phyloP scores from a whole-genome alignment of 2,113 vertebrate species.

The Cavia porcellus region DNA sequence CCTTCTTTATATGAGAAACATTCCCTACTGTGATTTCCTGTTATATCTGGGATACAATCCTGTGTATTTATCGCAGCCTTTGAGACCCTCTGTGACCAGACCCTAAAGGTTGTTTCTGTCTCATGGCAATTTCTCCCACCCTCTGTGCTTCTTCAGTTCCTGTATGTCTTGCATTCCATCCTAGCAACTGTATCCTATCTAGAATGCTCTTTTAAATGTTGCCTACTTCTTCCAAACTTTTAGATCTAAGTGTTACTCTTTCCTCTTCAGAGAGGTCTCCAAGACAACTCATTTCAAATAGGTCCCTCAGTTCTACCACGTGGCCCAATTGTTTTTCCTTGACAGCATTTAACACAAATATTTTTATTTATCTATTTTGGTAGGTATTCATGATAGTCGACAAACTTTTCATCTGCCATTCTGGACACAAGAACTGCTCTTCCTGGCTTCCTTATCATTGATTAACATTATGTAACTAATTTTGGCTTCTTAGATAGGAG shows the following conservation, averaged over 20 bases:
- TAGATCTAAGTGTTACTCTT: background rate
- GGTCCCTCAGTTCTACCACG: background rate
- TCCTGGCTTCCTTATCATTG: conserved; percentile 46
- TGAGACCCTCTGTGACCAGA: background rate
- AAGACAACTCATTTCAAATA: background rate
- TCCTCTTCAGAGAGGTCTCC: background rate
- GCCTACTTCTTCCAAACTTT: background rate
- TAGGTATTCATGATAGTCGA: background rate
- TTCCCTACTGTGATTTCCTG: background rate
- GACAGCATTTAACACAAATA: background rate
- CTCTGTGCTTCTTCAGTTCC: background rate
- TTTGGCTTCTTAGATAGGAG: conserved; percentile 60
- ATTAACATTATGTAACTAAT: conserved; percentile 68
- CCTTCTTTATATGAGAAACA: background rate
- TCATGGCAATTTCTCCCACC: background rate
- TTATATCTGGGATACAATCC: background rate
- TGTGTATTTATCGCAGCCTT: background rate
- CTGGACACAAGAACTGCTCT: background rate
- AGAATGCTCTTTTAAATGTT: conserved; percentile 43
- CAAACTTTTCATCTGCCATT: conserved; percentile 9
- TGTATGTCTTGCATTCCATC: background rate
- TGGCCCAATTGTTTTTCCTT: background rate
- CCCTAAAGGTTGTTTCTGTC: background rate
- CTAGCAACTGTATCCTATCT: background rate
- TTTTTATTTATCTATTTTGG: conserved; percentile 21